Percentiles rank a stretch among this genome's conserved stretches.
phyloP scores from a whole-genome alignment of 2,113 vertebrate species.

The Dunckerocampus dactyliophorus region DNA sequence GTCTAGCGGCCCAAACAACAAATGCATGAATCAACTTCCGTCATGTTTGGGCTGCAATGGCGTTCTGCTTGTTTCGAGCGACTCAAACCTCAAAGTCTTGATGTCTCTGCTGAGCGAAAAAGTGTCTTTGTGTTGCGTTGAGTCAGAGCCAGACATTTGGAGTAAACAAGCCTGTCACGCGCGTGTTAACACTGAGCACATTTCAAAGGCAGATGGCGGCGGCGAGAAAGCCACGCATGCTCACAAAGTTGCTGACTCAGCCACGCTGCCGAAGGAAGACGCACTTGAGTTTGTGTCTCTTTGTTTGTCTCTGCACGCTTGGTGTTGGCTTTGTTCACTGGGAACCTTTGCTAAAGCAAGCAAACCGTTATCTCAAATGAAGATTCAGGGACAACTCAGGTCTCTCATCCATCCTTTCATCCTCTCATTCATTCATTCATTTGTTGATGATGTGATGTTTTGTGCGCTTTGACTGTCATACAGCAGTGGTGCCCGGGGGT shows the following conservation, averaged over 20 bases:
- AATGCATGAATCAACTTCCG: no score
- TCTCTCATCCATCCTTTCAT: no score
- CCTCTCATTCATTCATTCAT: no score
- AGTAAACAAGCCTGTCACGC: conserved; percentile 5
- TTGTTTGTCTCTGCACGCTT: background rate
- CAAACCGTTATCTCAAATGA: no score
- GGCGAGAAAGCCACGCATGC: background rate
- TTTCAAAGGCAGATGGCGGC: conserved; percentile 8
- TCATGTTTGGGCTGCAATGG: background rate
- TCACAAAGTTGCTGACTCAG: background rate
- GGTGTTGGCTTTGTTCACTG: no score
- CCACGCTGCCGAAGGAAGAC: background rate
- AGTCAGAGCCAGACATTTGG: conserved; percentile 9
- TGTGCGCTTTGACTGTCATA: no score
- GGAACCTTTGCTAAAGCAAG: no score
- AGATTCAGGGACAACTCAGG: no score
- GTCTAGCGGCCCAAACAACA: no score
- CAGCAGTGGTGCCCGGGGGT: no score
- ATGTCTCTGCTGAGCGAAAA: background rate
- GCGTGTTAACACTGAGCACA: background rate
- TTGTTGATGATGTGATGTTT: no score
- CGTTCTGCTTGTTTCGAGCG: background rate
- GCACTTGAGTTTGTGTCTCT: background rate
- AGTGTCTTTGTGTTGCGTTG: conserved; percentile 1
- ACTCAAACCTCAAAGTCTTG: background rate